phyloP scores from a whole-genome alignment of 37 sponge, comb jelly and placozoan genomes.

The Ianthella basta region DNA sequence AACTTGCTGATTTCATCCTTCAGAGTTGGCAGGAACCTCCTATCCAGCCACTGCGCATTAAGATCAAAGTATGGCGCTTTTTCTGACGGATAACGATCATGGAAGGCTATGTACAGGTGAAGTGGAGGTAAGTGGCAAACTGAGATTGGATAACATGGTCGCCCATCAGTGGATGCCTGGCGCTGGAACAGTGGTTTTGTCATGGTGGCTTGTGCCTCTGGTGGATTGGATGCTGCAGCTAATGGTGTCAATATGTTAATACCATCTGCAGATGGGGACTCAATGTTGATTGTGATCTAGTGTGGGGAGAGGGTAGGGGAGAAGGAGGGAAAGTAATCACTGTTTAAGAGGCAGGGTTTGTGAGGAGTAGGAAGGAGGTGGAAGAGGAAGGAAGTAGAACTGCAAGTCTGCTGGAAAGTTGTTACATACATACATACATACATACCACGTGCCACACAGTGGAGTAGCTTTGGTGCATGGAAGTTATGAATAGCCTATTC shows the following conservation, averaged over 20 bases:
- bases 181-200: neutral
- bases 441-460: too few species aligned
- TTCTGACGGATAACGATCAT: conserved; percentile 57
- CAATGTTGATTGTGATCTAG: neutral
- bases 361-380: too few species aligned
- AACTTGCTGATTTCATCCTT: conserved; percentile 21
- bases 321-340: too few species aligned
- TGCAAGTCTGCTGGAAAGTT: too few species aligned
- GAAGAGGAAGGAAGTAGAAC: too few species aligned
- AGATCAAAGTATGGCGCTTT: conserved; percentile 56
- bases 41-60: conserved; percentile 65
- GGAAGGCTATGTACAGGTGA: conserved; percentile 57
- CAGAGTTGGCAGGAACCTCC: conserved; percentile 4
- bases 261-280: neutral
- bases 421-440: too few species aligned
- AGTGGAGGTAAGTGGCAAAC: conserved; percentile 62
- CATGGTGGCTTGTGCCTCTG: too few species aligned
- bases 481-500: too few species aligned
- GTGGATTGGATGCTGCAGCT: neutral
- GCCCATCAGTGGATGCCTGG: conserved; percentile 12
- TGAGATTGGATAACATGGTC: conserved; percentile 12
- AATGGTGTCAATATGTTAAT: neutral
- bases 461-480: too few species aligned
- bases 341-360: too few species aligned
- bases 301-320: neutral